Percentiles rank a stretch among this genome's conserved stretches.
phyloP scores from a whole-genome alignment of 2,888 invertebrate genomes.

The Dendrolimus houi region DNA sequence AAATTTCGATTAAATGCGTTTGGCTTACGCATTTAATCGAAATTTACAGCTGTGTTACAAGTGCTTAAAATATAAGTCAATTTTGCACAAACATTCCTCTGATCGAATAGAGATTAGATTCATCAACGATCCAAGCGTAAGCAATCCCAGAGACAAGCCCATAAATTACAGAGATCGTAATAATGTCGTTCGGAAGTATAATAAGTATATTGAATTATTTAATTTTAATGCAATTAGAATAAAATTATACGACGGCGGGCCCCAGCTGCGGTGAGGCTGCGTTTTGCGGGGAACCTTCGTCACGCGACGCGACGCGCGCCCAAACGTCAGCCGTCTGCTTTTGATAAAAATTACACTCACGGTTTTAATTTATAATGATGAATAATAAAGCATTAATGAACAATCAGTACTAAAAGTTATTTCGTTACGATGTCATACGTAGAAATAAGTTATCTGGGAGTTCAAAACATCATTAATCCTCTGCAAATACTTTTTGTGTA shows the following conservation, averaged over 20 bases:
- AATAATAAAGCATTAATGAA: no score
- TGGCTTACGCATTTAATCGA: no score
- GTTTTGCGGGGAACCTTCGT: conserved; percentile 39
- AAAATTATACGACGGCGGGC: conserved; percentile 25
- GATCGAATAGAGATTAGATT: neutral
- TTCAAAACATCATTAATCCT: no score
- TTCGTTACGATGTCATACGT: no score
- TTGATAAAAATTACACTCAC: conserved; percentile 15
- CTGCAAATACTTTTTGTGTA: no score
- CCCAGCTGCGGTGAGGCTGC: conserved; percentile 29
- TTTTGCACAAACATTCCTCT: neutral
- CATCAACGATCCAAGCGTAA: neutral
- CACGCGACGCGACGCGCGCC: conserved; percentile 19
- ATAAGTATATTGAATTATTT: conserved; percentile 13
- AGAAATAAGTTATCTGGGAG: no score
- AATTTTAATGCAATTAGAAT: conserved; percentile 34
- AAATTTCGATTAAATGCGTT: no score
- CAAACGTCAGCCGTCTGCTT: conserved; percentile 7
- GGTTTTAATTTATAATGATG: conserved; percentile 8
- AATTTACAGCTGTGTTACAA: no score
- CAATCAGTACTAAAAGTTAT: no score
- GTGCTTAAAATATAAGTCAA: neutral
- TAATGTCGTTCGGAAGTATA: neutral
- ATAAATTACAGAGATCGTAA: neutral
- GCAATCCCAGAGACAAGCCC: neutral